Conservation (phyloP, 2,113 vertebrate genomes). For the Neolamprologus brichardi region DNA sequence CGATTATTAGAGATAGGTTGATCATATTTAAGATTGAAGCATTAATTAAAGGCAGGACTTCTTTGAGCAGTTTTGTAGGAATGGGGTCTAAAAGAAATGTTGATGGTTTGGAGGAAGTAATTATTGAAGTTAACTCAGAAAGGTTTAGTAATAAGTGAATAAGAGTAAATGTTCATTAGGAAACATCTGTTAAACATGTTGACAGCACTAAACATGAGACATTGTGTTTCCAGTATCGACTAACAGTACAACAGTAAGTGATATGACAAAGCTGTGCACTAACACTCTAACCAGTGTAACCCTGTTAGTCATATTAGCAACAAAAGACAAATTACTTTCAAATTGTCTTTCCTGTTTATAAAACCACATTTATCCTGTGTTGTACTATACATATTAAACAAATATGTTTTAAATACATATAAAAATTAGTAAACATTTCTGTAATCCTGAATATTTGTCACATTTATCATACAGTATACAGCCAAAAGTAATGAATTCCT, state of each 20-base stretch:
- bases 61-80: not conserved
- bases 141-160: not conserved
- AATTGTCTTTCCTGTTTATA: not conserved
- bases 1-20: not conserved
- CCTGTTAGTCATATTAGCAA: not conserved
- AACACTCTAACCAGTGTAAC: not conserved
- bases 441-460: not conserved
- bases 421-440: not conserved
- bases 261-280: not conserved
- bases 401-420: not conserved
- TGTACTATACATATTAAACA: not conserved
- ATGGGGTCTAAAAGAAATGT: not conserved
- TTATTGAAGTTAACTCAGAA: not conserved
- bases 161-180: not conserved
- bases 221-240: not conserved
- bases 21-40: accelerated
- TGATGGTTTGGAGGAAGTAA: not conserved
- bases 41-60: not conserved
- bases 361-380: not conserved
- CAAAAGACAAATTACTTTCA: not conserved
- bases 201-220: not conserved
- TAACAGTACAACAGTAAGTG: not conserved
- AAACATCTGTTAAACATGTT: not conserved
- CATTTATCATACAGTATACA: not conserved
- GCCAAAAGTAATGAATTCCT: not conserved